phyloP scores from a whole-genome alignment of 2,888 invertebrate species.

The Timema podura region DNA sequence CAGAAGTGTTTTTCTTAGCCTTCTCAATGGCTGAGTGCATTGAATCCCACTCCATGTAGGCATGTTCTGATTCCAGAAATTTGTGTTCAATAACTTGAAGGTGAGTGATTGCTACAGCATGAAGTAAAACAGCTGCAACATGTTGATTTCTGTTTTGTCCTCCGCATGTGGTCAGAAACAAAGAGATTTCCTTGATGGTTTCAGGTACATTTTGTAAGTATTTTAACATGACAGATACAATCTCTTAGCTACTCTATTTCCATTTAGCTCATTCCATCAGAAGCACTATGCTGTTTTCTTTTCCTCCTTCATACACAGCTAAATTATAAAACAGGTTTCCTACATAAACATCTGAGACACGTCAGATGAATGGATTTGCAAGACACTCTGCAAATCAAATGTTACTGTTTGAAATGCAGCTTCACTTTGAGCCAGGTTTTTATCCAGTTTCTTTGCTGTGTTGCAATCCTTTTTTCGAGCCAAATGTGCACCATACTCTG shows the following conservation, averaged over 20 bases:
- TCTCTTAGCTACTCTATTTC: constrained; percentile 39
- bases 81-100: constrained; percentile 32
- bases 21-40: constrained; percentile 35
- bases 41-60: constrained; percentile 34
- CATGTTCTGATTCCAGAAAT: constrained; percentile 35
- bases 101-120: constrained; percentile 29
- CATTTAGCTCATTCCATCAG: constrained; percentile 38
- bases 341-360: constrained; percentile 37
- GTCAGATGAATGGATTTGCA: constrained; percentile 38
- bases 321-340: constrained; percentile 39
- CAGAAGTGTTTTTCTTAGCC: constrained; percentile 29
- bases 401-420: constrained; percentile 35
- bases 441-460: constrained; percentile 29
- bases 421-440: constrained; percentile 32
- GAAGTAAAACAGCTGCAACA: constrained; percentile 32
- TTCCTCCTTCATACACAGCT: constrained; percentile 38
- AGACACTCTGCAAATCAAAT: constrained; percentile 38
- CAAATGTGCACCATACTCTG: neutral
- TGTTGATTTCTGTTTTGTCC: too few species aligned
- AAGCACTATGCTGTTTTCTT: constrained; percentile 37
- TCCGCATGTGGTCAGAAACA: too few species aligned
- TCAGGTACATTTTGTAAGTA: too few species aligned
- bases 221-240: too few species aligned
- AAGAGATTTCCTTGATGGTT: too few species aligned
- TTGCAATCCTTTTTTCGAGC: constrained; percentile 21